Base-by-base conservation (phyloP, 2,888 invertebrate genomes). In the Melanostoma mellinum region DNA sequence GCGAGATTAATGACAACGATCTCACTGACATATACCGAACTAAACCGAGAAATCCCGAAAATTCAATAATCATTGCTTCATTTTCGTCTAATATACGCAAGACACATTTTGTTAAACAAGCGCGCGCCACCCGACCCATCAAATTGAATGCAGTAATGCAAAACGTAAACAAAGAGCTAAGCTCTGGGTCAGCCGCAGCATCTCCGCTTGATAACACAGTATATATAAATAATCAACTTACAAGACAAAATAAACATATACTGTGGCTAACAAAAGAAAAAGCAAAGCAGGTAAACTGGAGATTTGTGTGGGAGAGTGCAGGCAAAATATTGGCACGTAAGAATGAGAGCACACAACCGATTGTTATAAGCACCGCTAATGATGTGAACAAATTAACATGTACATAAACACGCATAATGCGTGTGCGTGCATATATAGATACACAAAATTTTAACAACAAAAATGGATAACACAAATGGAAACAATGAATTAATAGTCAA, bases 401-500 rank as follows among this genome's bases (percentile, higher is more conserved):
- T 20, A 0, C 20, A 20, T 20, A 20, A 20, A 20, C 20, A 20
- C 20, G 20, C 20, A 20, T 20, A 20, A 20, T 20, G 20, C 20
- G 20, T 20, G 20, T 20, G 4, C 36, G 9, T 53, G 32, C 33
- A 35, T 32, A 36, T n/a, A 3, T 1, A 30, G 30, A 20, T 4
- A 2, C 2, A 52, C 30, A 8, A 52, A 33, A 52, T 9, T 32
- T 52, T 5, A 6, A 32, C 0, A 52, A 52, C 8, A 1, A 6
- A 44, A 67, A 53, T 67, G 53, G 20, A 67, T 2, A 67, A 53
- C 10, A 53, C 52, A 53, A 67, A 67, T 53, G 10, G 33, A 53
- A 44, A 52, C 20, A 20, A 20, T 20, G 20, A 20, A 20, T 20
- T 20, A 20, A 20, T 20, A 20, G 20, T 20, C 1, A n/a, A 52